Base-by-base conservation (phyloP, 2,113 vertebrate genomes). In the Glaucidium brasilianum region DNA sequence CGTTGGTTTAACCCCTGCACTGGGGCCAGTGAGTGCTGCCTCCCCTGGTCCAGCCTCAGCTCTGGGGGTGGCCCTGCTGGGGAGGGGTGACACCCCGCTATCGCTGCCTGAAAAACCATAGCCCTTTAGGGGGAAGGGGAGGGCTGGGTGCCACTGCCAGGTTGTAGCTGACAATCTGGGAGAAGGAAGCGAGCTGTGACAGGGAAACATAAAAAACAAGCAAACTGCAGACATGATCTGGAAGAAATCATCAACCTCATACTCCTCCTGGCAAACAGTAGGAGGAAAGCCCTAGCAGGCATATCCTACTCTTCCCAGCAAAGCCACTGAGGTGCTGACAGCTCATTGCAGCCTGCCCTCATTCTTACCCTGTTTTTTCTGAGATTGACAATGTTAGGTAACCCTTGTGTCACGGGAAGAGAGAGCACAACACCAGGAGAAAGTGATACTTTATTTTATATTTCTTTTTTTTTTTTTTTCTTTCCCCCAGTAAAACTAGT, bases 21-120 rank as follows among this genome's bases (percentile, higher is more conserved):
- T 27, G 8, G 5, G 15, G 19, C 11, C 1, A 1, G 7, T 52
- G 45, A 6, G 23, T 80, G 37, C n/a, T 94, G 55, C 59, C 17
- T 56, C 22, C 4, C 0, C 37, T 68, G 32, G 34, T 77, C 17
- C 13, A 56, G 3, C 2, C 52, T 34, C 34, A 78, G 23, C 4
- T 88, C 15, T 26, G 16, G 9, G 8, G 3, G 1, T 45, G 30
- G 9, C 10, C 10, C 21, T 2, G 1, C 29, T 39, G 25, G 47
- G 30, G 21, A 55, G 8, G 13, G 18, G 21, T 41, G 10, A 39
- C 15, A 43, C 1, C 2, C 4, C 10, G 5, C 20, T 13, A 19
- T 34, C 69, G 32, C 53, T 74, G 53, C 15, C 27, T 59, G 37
- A 76, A 14, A 72, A 80, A 39, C 9, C 18, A 30, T 19, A 52